phyloP scores from a whole-genome alignment of 2,888 invertebrate genomes.

The Asteroscopus sphinx region DNA sequence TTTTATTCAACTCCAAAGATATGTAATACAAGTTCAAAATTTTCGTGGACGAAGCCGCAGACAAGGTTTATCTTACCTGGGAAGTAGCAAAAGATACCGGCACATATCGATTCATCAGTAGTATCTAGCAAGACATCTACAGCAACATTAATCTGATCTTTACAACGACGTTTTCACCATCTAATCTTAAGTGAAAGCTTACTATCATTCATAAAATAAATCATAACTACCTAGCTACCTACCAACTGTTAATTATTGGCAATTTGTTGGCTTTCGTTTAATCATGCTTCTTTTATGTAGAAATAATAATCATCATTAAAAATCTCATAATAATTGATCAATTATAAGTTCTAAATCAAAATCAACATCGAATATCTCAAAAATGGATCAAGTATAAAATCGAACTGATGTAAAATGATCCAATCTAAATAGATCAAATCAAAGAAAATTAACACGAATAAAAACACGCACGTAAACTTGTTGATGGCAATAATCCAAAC shows the following conservation, averaged over 20 bases:
- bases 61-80: not conserved
- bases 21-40: too few relatives aligned
- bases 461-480: slow-evolving; percentile 24
- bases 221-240: too few relatives aligned
- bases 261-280: too few relatives aligned
- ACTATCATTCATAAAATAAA: not conserved
- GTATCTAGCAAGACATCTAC: not conserved
- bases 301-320: too few relatives aligned
- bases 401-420: not conserved
- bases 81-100: not conserved
- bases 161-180: not conserved
- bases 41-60: too few relatives aligned
- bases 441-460: slow-evolving; percentile 1
- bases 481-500: slow-evolving; percentile 44
- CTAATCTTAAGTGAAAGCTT: not conserved
- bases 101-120: not conserved
- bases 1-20: too few relatives aligned
- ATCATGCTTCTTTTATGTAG: too few relatives aligned
- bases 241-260: not conserved
- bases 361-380: not conserved
- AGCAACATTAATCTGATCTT: not conserved
- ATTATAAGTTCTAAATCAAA: not conserved
- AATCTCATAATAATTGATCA: too few relatives aligned
- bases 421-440: slow-evolving; percentile 2
- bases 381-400: not conserved